Conservation (phyloP, 2,113 vertebrate species). For the Opisthocomus hoazin region DNA sequence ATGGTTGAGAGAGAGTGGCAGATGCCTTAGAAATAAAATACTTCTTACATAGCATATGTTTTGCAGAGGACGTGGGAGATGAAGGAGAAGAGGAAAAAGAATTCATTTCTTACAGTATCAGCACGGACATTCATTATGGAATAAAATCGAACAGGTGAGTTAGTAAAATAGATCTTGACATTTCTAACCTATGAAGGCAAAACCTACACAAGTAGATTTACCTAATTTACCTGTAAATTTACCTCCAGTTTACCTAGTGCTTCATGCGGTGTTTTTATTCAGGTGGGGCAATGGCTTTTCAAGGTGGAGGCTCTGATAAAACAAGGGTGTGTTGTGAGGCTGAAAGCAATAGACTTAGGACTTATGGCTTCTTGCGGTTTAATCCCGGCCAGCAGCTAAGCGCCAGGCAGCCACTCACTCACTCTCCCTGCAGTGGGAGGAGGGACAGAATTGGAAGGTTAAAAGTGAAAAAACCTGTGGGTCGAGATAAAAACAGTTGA, state of each 20-base stretch:
- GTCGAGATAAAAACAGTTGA: too few species aligned
- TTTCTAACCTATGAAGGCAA: neutral
- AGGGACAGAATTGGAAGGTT: too few species aligned
- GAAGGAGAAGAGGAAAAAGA: slow-evolving; percentile 98
- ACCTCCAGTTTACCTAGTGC: neutral
- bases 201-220: neutral
- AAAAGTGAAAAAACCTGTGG: too few species aligned
- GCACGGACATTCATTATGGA: slow-evolving; percentile 95
- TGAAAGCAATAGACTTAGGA: neutral
- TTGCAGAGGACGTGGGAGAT: slow-evolving; percentile 95
- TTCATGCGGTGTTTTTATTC: neutral
- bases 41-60: neutral
- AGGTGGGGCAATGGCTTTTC: neutral
- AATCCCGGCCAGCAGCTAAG: too few species aligned
- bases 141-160: slow-evolving; percentile 95
- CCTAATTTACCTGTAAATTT: neutral
- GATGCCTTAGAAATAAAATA: neutral
- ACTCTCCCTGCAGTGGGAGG: too few species aligned
- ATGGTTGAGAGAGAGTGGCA: neutral
- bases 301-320: neutral
- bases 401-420: too few species aligned
- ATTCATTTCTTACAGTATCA: slow-evolving; percentile 92
- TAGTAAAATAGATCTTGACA: neutral
- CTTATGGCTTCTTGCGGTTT: too few species aligned
- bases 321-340: neutral